Percentiles rank a stretch among this genome's conserved stretches.
These are phyloP conservation scores for Crocallis elinguaria DNA, from an alignment of 2,888 invertebrate species.

Conservation along the genomic window DNA sequence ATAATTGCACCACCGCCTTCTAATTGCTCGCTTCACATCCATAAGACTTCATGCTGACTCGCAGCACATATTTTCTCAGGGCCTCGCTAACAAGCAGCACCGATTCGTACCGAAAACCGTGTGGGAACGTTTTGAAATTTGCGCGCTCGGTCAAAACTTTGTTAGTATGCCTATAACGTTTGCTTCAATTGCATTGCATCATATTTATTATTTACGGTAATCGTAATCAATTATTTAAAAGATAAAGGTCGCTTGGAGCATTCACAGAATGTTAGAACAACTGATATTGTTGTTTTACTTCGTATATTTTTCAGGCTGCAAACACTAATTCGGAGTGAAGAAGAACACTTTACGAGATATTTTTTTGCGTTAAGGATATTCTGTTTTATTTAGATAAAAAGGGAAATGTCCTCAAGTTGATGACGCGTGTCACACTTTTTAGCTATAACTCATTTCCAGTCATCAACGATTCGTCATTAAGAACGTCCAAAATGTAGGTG, in stretches of 20 bases:
- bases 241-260: slow-evolving; percentile 24
- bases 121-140: slow-evolving; percentile 50
- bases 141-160: slow-evolving; percentile 35
- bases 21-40: slow-evolving; percentile 57
- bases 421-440: slow-evolving; percentile 27
- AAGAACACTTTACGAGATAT: not conserved
- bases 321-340: not conserved
- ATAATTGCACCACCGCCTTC: slow-evolving; percentile 60
- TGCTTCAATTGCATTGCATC: slow-evolving; percentile 33
- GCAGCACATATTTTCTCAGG: slow-evolving; percentile 49
- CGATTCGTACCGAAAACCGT: slow-evolving; percentile 21
- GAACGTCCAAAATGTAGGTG: slow-evolving; percentile 14
- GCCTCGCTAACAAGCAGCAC: slow-evolving; percentile 45
- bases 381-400: not conserved
- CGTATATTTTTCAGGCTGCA: not conserved
- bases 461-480: slow-evolving; percentile 27
- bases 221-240: slow-evolving; percentile 35
- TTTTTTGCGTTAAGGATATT: too few species aligned
- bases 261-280: slow-evolving; percentile 1
- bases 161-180: slow-evolving; percentile 32
- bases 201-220: slow-evolving; percentile 29
- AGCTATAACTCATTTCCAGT: slow-evolving; percentile 16
- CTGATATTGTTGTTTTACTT: not conserved
- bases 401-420: not conserved
- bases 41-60: slow-evolving; percentile 48